These are phyloP conservation scores for Temnothorax nylanderi DNA, from an alignment of 1,140 invertebrate genomes.

Conservation along the genomic window DNA sequence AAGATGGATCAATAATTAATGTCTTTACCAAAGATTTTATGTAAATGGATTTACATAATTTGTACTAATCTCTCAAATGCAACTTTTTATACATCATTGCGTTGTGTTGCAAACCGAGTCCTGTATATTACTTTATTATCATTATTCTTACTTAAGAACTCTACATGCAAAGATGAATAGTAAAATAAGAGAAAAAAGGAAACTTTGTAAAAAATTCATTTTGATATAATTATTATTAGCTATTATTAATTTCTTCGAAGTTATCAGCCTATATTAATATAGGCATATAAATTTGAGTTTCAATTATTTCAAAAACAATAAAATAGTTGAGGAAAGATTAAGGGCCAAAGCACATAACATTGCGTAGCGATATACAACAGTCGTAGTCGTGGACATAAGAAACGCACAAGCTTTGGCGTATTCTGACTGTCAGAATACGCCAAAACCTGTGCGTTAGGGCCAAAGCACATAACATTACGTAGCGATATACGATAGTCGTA, in stretches of 20 bases:
- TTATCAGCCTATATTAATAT: background rate
- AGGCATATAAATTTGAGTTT: constrained; percentile 5
- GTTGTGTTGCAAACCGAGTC: constrained; percentile 13
- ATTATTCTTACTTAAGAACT: background rate
- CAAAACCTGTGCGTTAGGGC: no score
- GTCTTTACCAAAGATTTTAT: constrained; percentile 82
- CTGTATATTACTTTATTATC: constrained; percentile 24
- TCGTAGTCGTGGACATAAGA: no score
- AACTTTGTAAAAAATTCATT: constrained; percentile 19
- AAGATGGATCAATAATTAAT: constrained; percentile 74
- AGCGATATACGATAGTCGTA: no score
- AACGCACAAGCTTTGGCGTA: no score
- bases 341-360: no score
- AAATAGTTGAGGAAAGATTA: background rate
- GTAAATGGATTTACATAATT: constrained; percentile 74
- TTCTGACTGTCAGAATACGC: no score
- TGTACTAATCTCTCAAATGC: constrained; percentile 34
- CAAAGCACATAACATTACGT: no score
- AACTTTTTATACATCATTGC: constrained; percentile 36
- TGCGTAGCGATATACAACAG: no score
- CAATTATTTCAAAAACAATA: constrained; percentile 47
- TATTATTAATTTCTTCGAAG: constrained; percentile 20
- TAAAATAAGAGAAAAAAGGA: constrained; percentile 7
- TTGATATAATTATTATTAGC: constrained; percentile 34
- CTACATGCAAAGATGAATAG: background rate